These are phyloP conservation scores for Alethe castanea DNA, from an alignment of 2,113 vertebrate species.

Conservation along the genomic window DNA sequence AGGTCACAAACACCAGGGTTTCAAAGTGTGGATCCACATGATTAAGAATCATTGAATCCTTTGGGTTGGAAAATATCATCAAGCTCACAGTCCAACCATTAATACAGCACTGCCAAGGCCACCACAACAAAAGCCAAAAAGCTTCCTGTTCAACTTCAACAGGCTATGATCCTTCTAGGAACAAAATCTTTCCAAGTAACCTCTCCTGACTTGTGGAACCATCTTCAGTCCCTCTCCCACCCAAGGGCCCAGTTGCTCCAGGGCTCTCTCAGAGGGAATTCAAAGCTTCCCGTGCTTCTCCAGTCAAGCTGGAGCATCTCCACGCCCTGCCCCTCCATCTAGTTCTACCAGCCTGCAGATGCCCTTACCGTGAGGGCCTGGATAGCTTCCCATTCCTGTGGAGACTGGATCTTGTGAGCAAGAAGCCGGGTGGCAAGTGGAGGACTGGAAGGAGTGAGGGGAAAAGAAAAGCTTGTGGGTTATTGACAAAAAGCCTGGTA, in stretches of 20 bases:
- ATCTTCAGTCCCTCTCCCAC: not conserved
- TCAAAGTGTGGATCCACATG: not conserved
- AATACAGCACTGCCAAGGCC: not conserved
- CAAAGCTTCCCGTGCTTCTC: not conserved
- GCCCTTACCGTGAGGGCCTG: conserved; percentile 90
- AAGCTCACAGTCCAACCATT: not conserved
- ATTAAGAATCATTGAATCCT: not conserved
- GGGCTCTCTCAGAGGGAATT: not conserved
- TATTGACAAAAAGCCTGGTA: not conserved
- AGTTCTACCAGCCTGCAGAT: not conserved
- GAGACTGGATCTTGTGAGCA: conserved; percentile 98
- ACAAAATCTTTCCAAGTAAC: not conserved
- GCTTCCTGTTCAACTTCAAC: not conserved
- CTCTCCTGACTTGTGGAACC: not conserved
- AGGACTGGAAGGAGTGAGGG: conserved; percentile 71
- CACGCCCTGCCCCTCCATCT: not conserved
- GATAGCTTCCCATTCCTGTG: conserved; percentile 96
- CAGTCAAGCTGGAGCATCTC: not conserved
- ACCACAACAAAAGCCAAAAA: not conserved
- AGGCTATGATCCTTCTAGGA: not conserved
- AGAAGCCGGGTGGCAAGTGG: conserved; percentile 92
- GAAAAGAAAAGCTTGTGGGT: not conserved
- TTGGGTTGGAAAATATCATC: not conserved
- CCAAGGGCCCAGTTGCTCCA: not conserved
- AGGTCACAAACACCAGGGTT: not conserved